Evolutionary conservation across 2,888 invertebrate genomes (phyloP), one percentile per base, ranked within the genome.

Genomic region (Tetropium fuscum): DNA sequence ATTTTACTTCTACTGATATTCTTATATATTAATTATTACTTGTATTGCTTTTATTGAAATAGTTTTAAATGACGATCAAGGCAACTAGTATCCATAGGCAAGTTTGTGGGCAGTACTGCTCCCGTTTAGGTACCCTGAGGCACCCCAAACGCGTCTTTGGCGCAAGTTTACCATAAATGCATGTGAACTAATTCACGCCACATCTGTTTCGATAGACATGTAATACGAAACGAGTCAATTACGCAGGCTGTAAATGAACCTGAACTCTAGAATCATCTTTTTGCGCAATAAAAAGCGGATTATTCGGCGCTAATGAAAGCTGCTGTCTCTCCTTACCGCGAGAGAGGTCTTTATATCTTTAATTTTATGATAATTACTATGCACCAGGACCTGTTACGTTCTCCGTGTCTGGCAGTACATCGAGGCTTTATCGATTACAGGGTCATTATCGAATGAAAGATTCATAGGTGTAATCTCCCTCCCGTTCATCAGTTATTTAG

Each of bases 291-390:
- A 34, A 20, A 34, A 18, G n/a, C 32, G 10, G 18, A 1, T 34
- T 19, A 34, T 32, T 13, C 34, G 6, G 47, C 18, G 47, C 20
- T 47, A 47, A 47, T 47, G 32, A 47, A 47, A 47, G 47, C 32
- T 34, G 34, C 32, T 19, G 32, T 19, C 32, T 47, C 47, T 47
- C 34, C 47, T 32, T 32, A 10, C 34, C 34, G 16, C 25, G 8
- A 30, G 19, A 32, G 19, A 32, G 18, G 47, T 25, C 6, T 44
- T 44, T 27, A 44, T 44, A 44, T 44, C 44, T 44, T 47, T 47
- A 47, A 47, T 47, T 47, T 47, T 47, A 47, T 47, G 47, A 47
- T 47, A 47, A 47, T 47, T 47, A 25, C 44, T 16, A 27, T 5
- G 25, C 30, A 16, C n/a, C 44, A 27, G 18, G 27, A n/a, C 11